Evolutionary conservation across 2,113 vertebrate genomes (phyloP), one percentile per base, ranked within the genome.

Genomic region (Oryzias curvinotus): DNA sequence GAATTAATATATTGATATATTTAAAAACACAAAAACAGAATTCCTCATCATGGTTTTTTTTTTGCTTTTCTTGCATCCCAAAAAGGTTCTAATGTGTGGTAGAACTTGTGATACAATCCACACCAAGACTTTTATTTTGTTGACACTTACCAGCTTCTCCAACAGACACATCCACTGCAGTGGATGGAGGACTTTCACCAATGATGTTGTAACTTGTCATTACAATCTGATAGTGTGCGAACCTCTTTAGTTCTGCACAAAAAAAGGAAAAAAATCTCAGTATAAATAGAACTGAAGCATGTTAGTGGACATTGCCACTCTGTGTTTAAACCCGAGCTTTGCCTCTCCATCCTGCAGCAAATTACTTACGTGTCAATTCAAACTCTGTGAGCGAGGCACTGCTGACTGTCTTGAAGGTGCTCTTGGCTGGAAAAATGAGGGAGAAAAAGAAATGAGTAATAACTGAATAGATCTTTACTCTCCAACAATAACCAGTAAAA

Each of bases 351-450:
- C 49, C 5, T 5, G 13, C 69, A 15, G 52, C 26, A 16, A 55
- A 60, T 56, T 12, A 96, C 96, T 96, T 91, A 98, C 96, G 94
- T 62, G 94, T 96, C 90, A 98, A 87, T 89, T 98, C 95, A 70
- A 96, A 97, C 19, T 94, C 93, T 5, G 95, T 98, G 69, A 95
- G 87, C 3, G 92, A 87, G 80, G 95, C 94, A 82, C 94, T 95
- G 93, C 95, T 96, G 90, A 97, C 93, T 5, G 92, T 95, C 94
- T 95, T 95, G 93, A 97, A 98, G 91, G 92, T 95, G 93, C 95
- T 96, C 82, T 96, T 94, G 89, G 93, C 96, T 68, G 48, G 71
- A 78, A 85, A 71, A 89, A 54, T 80, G 88, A 88, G 78, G 91
- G 66, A 90, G 84, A 89, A 73, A 91, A 89, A 80, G 89, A 69